These are phyloP conservation scores for Stichopus horrens DNA, from an alignment of 53 echinoderm and acorn worm species.

Conservation along the genomic window DNA sequence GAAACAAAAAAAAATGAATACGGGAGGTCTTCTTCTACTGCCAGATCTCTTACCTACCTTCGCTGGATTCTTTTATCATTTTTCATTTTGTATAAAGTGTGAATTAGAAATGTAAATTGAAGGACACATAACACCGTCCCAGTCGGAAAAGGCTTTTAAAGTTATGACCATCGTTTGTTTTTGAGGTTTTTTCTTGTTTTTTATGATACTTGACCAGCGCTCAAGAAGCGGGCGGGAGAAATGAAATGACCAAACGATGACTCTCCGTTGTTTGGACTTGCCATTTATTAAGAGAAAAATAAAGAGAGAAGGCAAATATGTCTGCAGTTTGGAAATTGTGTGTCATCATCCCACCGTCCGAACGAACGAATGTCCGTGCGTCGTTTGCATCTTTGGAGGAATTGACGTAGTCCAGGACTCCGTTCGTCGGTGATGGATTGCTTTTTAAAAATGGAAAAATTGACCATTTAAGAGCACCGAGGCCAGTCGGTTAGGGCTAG, in stretches of 20 bases:
- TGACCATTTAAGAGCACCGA: conserved; percentile 40
- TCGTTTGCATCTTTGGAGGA: not conserved
- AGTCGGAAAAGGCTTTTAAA: conserved; percentile 34
- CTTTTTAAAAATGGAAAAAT: conserved; percentile 51
- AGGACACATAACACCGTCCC: conserved; percentile 38
- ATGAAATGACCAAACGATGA: conserved; percentile 25
- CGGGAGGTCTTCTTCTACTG: not conserved
- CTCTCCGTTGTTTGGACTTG: conserved; percentile 22
- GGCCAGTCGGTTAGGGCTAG: conserved; percentile 25
- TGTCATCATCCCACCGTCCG: not conserved
- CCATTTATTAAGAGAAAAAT: conserved; percentile 13
- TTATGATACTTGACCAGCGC: conserved; percentile 49
- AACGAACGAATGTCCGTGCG: too few species aligned
- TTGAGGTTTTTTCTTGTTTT: not conserved
- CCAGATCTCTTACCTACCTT: conserved; percentile 6
- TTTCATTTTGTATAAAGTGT: conserved; percentile 41
- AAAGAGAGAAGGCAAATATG: conserved; percentile 37
- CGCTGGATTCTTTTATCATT: not conserved
- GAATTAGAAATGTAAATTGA: conserved; percentile 45
- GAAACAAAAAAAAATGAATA: not conserved
- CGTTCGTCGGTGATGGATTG: conserved; percentile 35
- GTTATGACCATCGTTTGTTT: conserved; percentile 34
- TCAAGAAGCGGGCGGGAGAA: not conserved
- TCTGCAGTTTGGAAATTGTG: conserved; percentile 12
- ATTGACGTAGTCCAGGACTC: conserved; percentile 40